Percentiles rank a stretch among this genome's conserved stretches.
These are phyloP conservation scores for Dascillus cervinus DNA, from an alignment of 2,888 invertebrate genomes.

Conservation along the genomic window DNA sequence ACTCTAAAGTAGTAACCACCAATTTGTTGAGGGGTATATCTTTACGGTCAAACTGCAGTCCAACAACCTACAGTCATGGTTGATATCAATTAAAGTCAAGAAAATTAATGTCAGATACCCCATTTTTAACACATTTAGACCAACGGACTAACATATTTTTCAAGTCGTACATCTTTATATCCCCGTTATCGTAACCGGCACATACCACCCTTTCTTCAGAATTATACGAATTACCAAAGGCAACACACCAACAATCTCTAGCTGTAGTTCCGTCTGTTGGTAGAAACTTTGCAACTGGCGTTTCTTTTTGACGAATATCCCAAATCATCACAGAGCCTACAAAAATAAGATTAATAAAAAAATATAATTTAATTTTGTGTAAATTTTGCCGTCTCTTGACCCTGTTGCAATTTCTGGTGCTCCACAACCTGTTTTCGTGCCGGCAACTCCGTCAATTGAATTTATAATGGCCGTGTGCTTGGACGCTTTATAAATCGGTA, in stretches of 20 bases:
- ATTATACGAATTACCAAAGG: slow-evolving; percentile 87
- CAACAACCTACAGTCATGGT: slow-evolving; percentile 56
- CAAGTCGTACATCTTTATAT: slow-evolving; percentile 88
- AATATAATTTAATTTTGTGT: slow-evolving; percentile 1
- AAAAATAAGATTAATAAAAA: slow-evolving; percentile 3
- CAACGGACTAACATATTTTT: slow-evolving; percentile 74
- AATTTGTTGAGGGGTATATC: slow-evolving; percentile 95
- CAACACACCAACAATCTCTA: slow-evolving; percentile 90
- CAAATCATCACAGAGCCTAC: slow-evolving; percentile 84
- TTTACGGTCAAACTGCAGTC: slow-evolving; percentile 83
- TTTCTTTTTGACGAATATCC: slow-evolving; percentile 86
- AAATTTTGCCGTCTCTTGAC: slow-evolving; percentile 71
- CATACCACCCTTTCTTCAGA: slow-evolving; percentile 77
- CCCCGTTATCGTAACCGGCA: slow-evolving; percentile 95
- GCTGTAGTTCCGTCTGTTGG: slow-evolving; percentile 60
- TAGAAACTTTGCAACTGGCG: slow-evolving; percentile 85
- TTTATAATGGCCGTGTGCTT: slow-evolving; percentile 85
- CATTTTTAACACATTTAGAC: slow-evolving; percentile 90
- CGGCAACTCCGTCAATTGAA: slow-evolving; percentile 85
- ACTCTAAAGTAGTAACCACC: slow-evolving; percentile 84
- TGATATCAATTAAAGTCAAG: background rate
- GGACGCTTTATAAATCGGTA: slow-evolving; percentile 69
- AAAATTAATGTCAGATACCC: slow-evolving; percentile 62
- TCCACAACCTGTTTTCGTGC: slow-evolving; percentile 70
- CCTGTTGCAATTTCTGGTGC: slow-evolving; percentile 95